Evolutionary conservation across 2,113 vertebrate genomes (phyloP), one percentile per base, ranked within the genome.

Genomic region (Hyperoodon ampullatus): DNA sequence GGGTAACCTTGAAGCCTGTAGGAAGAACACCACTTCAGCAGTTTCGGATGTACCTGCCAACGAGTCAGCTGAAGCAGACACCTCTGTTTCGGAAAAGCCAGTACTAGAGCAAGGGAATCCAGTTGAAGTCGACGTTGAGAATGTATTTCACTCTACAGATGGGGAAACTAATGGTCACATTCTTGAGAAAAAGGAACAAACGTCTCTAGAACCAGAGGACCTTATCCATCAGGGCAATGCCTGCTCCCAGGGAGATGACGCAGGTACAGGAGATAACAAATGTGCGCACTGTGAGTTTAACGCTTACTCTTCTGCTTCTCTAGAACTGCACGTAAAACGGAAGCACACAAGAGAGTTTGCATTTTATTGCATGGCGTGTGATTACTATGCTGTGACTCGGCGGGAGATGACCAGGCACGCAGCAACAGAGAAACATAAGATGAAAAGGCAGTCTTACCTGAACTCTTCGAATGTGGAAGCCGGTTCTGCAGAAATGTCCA

Each of bases 281-380:
- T 99, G 99, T 26, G 5, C 58, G 7, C 98, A 99, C 86, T 99
- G 99, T 92, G 98, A 99, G 82, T 99, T 99, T 88, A 96, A 97
- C 53, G 99, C 99, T 85, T 99, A 99, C 74, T 99, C 99, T 61
- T 95, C 99, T 21, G 97, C 99, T 60, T 99, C 99, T 2, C 98
- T 99, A 33, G 99, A 99, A 65, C 98, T 99, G 61, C 99, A 99
- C 0, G 93, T 99, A 84, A 99, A 99, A 95, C 98, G 99, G 95
- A 99, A 99, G n/a, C 99, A 99, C 96, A 99, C 99, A 13, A 99
- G 98, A 97, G 99, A 99, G 85, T 99, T 99, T 98, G 99, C 99
- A 94, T 99, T 99, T 86, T 99, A 99, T 61, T 99, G 99, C 97
- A 99, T 99, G 98, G 99, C 99, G 1, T 99, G 99, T 92, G 99